Base-by-base conservation (phyloP, 2,888 invertebrate species). In the Phyllotreta cruciferae region DNA sequence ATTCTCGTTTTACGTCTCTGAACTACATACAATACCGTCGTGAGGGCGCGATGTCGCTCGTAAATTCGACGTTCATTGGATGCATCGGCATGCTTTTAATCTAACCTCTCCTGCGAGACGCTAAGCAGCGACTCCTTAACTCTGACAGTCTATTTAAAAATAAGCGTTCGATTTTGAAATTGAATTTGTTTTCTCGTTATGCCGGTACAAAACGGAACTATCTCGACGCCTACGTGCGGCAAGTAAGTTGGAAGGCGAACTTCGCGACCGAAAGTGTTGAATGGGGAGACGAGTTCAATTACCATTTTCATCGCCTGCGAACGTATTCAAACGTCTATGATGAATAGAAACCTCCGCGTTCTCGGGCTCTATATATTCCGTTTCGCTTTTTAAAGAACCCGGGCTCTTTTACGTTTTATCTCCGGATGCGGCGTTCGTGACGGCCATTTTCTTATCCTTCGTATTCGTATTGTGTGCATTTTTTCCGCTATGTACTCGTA, bases 251-350 rank as follows among this genome's bases (percentile, higher is more conserved):
- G 10, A 44, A 24, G 24, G 44, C 10, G 34, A 47, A 14, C 47
- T 14, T 14, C 47, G 11, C 14, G 34, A 47, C 47, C 4, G 34
- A 47, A 47, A 47, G 14, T 47, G 47, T 47, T 47, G 14, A 47
- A 47, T 11, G 47, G 14, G 13, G 11, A 34, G 34, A 11, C 47
- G 47, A n/a, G n/a, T 47, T 10, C 47, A 47, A 47, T 47, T 47
- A 47, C 47, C 47, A 47, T 47, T n/a, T 24, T 11, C 47, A 47
- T 47, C 34, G 13, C 47, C 13, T 24, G 24, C 47, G 34, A 47
- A 47, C 9, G 47, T 47, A 47, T 47, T 47, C 47, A 47, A 24
- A 14, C 47, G n/a, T 47, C 47, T 47, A 47, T 47, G 13, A 47
- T 47, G 47, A 47, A 47, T 47, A 47, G 47, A 47, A 47, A 11